phyloP scores from a whole-genome alignment of 2,888 invertebrate species.

The Ariolimax columbianus region DNA sequence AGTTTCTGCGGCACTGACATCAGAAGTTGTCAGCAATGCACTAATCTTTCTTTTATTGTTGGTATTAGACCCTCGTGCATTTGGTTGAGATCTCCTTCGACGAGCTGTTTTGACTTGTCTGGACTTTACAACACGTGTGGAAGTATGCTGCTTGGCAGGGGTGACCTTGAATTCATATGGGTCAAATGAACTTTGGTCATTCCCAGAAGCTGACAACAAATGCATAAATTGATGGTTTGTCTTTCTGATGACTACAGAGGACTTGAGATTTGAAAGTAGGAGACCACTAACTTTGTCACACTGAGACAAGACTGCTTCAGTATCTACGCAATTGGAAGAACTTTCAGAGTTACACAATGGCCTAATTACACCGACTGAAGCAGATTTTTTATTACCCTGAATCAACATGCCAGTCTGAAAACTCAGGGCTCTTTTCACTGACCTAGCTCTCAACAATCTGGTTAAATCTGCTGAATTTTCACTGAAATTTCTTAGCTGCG shows the following conservation, averaged over 20 bases:
- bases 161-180: slow-evolving; percentile 27
- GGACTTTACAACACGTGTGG: background rate
- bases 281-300: background rate
- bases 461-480: background rate
- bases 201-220: background rate
- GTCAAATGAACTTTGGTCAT: background rate
- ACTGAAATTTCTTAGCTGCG: background rate
- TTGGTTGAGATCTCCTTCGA: background rate
- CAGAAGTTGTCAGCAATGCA: background rate
- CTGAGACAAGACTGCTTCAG: background rate
- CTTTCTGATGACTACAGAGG: background rate
- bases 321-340: background rate
- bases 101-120: background rate
- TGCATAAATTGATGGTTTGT: background rate
- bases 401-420: background rate
- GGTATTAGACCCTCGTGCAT: background rate
- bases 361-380: too few relatives aligned
- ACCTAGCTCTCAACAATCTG: slow-evolving; percentile 1
- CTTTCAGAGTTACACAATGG: background rate
- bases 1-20: background rate
- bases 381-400: background rate
- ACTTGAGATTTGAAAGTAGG: background rate
- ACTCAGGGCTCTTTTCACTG: slow-evolving; percentile 33
- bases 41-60: background rate
- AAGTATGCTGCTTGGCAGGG: background rate